A percentile compares a stretch with the other conserved stretches of the same genome.
Conservation (phyloP, 1,140 invertebrate genomes). For the Temnothorax curvispinosus region DNA sequence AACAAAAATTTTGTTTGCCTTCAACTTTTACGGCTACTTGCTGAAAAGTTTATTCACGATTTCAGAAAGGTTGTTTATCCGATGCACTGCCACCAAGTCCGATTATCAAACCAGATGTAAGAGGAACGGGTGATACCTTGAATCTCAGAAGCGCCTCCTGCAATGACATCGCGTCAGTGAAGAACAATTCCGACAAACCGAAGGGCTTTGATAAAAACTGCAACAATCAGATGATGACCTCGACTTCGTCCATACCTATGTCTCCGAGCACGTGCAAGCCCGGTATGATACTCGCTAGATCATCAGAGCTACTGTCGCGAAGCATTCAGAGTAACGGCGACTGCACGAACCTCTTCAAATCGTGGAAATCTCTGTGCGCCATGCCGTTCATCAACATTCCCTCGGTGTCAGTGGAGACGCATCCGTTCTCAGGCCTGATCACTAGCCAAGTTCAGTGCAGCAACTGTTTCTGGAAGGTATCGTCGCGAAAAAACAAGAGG, state of each 20-base stretch:
- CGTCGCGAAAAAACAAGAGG: neutral
- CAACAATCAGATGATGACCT: conserved; percentile 73
- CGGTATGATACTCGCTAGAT: conserved; percentile 83
- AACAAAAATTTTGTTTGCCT: neutral
- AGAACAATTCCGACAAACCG: conserved; percentile 60
- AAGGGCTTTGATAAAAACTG: conserved; percentile 77
- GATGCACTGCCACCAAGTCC: conserved; percentile 87
- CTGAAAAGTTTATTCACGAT: neutral
- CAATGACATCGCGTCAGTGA: conserved; percentile 80
- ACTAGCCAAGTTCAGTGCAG: conserved; percentile 94
- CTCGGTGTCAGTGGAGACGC: conserved; percentile 80
- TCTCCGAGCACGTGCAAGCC: conserved; percentile 75
- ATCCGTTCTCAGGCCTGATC: conserved; percentile 93
- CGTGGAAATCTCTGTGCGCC: conserved; percentile 81
- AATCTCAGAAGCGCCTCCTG: conserved; percentile 83
- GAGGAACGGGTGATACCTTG: conserved; percentile 76
- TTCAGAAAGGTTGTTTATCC: conserved; percentile 89
- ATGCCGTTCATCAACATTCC: conserved; percentile 76
- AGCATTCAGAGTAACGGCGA: conserved; percentile 27
- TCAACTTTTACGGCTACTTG: conserved; percentile 3
- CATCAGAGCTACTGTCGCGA: conserved; percentile 79
- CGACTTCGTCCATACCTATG: conserved; percentile 78
- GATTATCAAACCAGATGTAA: conserved; percentile 72
- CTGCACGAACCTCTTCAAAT: conserved; percentile 71
- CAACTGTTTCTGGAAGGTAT: conserved; percentile 91